A percentile compares a stretch with the other conserved stretches of the same genome.
Evolutionary conservation across 2,888 invertebrate species (phyloP).

Genomic region (Caenorhabditis sp.): DNA sequence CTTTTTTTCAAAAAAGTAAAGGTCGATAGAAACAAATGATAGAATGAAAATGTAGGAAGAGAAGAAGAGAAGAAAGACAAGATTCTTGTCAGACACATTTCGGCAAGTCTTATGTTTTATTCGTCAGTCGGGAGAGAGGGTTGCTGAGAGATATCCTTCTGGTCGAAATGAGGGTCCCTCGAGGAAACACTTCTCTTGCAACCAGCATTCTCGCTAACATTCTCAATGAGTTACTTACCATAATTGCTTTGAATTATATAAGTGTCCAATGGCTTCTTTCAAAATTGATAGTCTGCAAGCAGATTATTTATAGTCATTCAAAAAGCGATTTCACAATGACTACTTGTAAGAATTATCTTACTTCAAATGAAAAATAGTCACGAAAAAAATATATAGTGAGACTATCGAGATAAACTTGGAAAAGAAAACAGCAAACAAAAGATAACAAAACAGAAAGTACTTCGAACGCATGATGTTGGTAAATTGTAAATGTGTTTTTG

Average conservation of each 20-base stretch:
- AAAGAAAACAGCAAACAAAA: constrained; percentile 9
- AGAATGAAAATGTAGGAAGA: constrained; percentile 44
- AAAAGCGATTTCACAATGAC: too few relatives aligned
- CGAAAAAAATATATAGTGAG: too few relatives aligned
- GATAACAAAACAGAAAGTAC: background rate
- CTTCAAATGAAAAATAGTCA: too few relatives aligned
- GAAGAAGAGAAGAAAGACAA: constrained; percentile 14
- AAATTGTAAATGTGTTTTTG: constrained; percentile 29
- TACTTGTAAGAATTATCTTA: too few relatives aligned
- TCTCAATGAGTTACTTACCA: background rate
- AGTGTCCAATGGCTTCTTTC: background rate
- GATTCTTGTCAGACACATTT: constrained; percentile 62
- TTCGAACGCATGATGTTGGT: background rate
- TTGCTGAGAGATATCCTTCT: constrained; percentile 42
- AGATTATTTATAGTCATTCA: background rate
- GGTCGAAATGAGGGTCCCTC: background rate
- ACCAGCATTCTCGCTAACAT: background rate
- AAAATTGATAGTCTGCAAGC: background rate
- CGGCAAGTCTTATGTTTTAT: constrained; percentile 59
- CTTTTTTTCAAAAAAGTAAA: too few relatives aligned
- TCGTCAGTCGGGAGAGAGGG: constrained; percentile 47
- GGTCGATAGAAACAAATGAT: constrained; percentile 53
- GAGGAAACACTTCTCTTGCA: constrained; percentile 10
- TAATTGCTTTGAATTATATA: background rate
- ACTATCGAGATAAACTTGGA: constrained; percentile 17